phyloP scores from a whole-genome alignment of 2,797 vertebrate genomes.

The Falco peregrinus region DNA sequence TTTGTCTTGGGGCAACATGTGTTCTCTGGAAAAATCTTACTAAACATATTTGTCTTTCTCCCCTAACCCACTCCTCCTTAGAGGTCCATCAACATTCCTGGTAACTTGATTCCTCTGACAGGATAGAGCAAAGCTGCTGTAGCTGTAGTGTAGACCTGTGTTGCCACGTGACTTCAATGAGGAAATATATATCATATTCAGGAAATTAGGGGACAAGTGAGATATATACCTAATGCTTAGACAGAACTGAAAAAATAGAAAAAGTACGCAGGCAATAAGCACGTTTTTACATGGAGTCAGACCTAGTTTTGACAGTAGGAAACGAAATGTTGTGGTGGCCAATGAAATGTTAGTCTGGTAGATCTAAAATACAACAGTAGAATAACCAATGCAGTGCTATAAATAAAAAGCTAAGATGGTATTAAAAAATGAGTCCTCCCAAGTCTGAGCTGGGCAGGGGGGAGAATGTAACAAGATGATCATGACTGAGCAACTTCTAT shows the following conservation, averaged over 20 bases:
- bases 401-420: neutral
- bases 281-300: neutral
- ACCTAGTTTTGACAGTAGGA: neutral
- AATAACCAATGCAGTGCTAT: neutral
- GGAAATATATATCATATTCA: slow-evolving; percentile 31
- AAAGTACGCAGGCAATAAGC: neutral
- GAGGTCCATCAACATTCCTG: slow-evolving; percentile 10
- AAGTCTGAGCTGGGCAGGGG: neutral
- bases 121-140: slow-evolving; percentile 28
- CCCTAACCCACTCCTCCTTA: slow-evolving; percentile 4
- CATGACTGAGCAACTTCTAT: neutral
- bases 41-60: slow-evolving; percentile 31
- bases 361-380: neutral
- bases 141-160: neutral
- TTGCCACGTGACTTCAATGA: slow-evolving; percentile 18
- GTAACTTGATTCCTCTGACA: slow-evolving; percentile 67
- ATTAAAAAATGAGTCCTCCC: neutral
- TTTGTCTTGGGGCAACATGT: neutral
- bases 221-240: neutral
- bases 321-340: neutral
- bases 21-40: neutral
- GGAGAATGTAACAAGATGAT: neutral
- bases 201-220: slow-evolving; percentile 60
- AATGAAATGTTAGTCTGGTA: neutral
- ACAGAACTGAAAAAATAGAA: neutral